Evolutionary conservation across 2,888 invertebrate species (phyloP).

Genomic region (Ethmia dodecea): DNA sequence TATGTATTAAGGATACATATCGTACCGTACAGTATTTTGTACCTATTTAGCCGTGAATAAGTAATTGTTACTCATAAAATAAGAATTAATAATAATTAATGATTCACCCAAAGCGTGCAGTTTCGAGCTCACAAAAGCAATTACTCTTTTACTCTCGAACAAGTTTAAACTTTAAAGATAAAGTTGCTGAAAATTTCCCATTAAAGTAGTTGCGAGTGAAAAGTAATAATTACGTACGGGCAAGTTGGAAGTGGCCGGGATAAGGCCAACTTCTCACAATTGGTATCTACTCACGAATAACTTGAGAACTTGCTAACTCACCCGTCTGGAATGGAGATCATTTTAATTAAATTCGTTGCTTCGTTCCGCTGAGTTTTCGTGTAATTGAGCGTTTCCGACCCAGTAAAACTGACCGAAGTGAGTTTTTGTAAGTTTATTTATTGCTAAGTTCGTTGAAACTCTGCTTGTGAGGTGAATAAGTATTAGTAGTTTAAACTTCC

Average conservation of each 20-base stretch:
- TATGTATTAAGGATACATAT: too few relatives aligned
- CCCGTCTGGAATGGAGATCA: constrained; percentile 33
- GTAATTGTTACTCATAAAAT: too few relatives aligned
- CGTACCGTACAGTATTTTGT: too few relatives aligned
- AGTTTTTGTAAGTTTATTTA: neutral
- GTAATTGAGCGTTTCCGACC: constrained; percentile 12
- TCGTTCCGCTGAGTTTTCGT: constrained; percentile 36
- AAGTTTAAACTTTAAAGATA: constrained; percentile 14
- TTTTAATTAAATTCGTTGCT: constrained; percentile 52
- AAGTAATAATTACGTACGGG: constrained; percentile 31
- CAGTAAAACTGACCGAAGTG: neutral
- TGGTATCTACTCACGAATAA: constrained; percentile 43
- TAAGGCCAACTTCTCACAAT: constrained; percentile 38
- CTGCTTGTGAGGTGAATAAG: too few relatives aligned
- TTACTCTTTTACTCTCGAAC: constrained; percentile 6
- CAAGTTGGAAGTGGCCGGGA: constrained; percentile 16
- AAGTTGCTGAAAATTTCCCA: constrained; percentile 15
- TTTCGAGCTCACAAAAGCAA: constrained; percentile 7
- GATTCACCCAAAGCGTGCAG: neutral
- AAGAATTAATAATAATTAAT: too few relatives aligned
- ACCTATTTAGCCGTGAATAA: too few relatives aligned
- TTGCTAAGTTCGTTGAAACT: too few relatives aligned
- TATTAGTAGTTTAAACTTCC: too few relatives aligned
- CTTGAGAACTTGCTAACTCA: constrained; percentile 31
- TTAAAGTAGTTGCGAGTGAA: constrained; percentile 19